Percentiles rank a stretch among this genome's conserved stretches.
Evolutionary conservation across 2,113 vertebrate genomes (phyloP).

Genomic region (Vulpes ferrilata): DNA sequence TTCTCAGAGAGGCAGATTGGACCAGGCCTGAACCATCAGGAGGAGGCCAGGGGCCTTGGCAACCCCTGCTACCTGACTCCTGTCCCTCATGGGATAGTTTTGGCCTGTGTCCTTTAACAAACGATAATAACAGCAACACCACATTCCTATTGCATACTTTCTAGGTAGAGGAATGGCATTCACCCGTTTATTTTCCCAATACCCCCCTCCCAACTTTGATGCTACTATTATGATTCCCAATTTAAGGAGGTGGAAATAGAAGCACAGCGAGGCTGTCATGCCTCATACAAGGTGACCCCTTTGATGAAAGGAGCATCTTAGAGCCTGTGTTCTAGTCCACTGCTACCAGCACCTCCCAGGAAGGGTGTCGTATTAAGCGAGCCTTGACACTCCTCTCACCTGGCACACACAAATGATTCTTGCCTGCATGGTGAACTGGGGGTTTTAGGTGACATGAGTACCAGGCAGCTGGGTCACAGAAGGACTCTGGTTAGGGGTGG

Average conservation of each 20-base stretch:
- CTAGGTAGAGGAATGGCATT: not conserved
- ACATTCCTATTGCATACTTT: no score
- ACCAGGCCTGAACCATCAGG: not conserved
- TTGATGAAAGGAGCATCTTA: not conserved
- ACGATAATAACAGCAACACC: no score
- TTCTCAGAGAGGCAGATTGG: not conserved
- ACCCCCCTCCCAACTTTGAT: not conserved
- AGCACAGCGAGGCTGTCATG: not conserved
- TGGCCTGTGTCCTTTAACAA: not conserved
- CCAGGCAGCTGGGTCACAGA: not conserved
- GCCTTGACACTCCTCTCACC: not conserved
- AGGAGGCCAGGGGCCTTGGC: not conserved
- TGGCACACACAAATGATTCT: not conserved
- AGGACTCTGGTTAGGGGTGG: not conserved
- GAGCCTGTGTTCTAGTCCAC: not conserved
- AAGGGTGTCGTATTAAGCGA: not conserved
- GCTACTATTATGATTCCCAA: not conserved
- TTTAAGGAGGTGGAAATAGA: not conserved
- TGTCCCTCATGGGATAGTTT: not conserved
- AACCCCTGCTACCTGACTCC: not conserved
- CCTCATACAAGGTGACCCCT: not conserved
- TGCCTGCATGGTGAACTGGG: not conserved
- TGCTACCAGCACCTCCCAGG: not conserved
- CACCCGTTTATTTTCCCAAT: not conserved
- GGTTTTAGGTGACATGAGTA: not conserved